phyloP scores from a whole-genome alignment of 2,888 invertebrate species.

The Eustalomyia histrio region DNA sequence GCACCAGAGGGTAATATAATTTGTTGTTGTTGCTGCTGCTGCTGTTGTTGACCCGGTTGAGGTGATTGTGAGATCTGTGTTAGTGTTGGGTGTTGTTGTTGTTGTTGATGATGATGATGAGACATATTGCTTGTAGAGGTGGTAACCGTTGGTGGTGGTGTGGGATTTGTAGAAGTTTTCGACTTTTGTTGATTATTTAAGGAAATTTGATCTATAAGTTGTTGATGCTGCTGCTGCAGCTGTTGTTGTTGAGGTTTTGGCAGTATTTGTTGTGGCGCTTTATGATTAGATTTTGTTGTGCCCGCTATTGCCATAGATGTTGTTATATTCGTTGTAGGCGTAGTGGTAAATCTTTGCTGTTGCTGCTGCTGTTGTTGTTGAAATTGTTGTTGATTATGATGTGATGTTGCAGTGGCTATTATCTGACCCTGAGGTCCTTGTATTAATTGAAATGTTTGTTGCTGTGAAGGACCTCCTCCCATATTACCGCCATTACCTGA shows the following conservation, averaged over 20 bases:
- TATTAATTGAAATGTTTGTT: slow-evolving; percentile 76
- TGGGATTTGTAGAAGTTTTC: slow-evolving; percentile 62
- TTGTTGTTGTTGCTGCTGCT: slow-evolving; percentile 73
- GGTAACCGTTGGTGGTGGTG: slow-evolving; percentile 60
- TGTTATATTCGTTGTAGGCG: slow-evolving; percentile 62
- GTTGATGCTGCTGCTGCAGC: slow-evolving; percentile 74
- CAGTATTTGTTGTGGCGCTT: slow-evolving; percentile 82
- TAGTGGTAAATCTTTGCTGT: slow-evolving; percentile 70
- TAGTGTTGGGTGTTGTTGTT: slow-evolving; percentile 65
- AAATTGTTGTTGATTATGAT: slow-evolving; percentile 68
- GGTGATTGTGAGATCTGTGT: slow-evolving; percentile 77
- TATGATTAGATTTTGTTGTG: slow-evolving; percentile 72
- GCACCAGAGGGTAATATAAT: slow-evolving; percentile 76
- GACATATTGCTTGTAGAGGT: slow-evolving; percentile 67
- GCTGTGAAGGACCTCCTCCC: slow-evolving; percentile 70
- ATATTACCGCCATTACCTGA: slow-evolving; percentile 51
- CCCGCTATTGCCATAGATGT: slow-evolving; percentile 48
- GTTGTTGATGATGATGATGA: slow-evolving; percentile 33
- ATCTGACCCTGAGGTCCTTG: slow-evolving; percentile 76
- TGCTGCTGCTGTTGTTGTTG: slow-evolving; percentile 70
- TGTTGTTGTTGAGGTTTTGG: slow-evolving; percentile 81
- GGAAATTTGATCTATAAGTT: slow-evolving; percentile 48
- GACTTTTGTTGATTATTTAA: slow-evolving; percentile 63
- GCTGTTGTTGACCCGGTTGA: slow-evolving; percentile 73
- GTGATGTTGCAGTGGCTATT: slow-evolving; percentile 71